Conservation (phyloP, 2,797 vertebrate species). For the Ctenopoma kingsleyae region DNA sequence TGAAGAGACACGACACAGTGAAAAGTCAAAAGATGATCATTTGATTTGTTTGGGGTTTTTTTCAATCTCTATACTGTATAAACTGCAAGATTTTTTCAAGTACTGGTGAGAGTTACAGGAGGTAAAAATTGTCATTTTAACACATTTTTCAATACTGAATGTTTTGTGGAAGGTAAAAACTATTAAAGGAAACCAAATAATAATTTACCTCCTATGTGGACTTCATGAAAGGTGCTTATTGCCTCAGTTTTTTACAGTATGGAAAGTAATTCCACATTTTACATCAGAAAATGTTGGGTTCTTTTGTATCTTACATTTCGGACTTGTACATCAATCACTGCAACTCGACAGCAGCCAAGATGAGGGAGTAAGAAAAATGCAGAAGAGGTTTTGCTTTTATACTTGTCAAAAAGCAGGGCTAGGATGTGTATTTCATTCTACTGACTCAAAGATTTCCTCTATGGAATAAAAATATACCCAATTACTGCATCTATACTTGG, state of each 20-base stretch:
- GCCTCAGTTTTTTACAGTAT: neutral
- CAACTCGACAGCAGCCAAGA: neutral
- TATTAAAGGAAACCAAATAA: neutral
- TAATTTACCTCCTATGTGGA: too few species aligned
- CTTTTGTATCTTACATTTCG: neutral
- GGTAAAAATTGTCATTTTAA: too few species aligned
- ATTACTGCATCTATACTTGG: neutral
- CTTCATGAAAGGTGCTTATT: too few species aligned
- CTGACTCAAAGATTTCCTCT: neutral
- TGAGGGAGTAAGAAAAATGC: neutral
- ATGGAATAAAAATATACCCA: neutral
- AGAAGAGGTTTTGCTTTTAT: neutral
- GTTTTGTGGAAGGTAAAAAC: neutral
- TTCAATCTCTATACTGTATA: too few species aligned
- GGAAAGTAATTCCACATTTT: too few species aligned
- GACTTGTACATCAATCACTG: neutral
- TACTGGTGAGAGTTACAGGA: too few species aligned
- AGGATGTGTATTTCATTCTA: neutral
- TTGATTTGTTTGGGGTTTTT: too few species aligned
- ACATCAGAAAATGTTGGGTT: too few species aligned
- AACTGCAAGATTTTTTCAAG: neutral
- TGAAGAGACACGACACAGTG: constrained; percentile 52
- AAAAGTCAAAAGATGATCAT: neutral
- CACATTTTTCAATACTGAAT: neutral
- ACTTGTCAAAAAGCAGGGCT: neutral